Conservation (phyloP, 2,797 vertebrate genomes). For the Xenopus petersii region DNA sequence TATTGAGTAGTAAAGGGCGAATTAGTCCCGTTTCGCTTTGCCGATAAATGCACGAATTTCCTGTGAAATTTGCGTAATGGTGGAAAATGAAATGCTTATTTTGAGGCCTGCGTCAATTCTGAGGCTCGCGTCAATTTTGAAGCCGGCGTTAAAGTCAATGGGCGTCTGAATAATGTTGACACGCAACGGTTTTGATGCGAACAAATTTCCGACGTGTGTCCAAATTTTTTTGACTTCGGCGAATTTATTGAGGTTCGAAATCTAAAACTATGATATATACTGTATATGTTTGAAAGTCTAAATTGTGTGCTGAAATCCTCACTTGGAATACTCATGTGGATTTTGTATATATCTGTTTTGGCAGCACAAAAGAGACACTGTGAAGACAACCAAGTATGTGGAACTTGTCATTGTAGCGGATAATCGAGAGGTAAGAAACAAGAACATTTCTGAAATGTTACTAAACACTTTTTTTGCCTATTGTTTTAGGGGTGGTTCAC, state of each 20-base stretch:
- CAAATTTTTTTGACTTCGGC: background rate
- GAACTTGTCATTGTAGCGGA: slow-evolving; percentile 97
- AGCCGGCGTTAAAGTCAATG: no score
- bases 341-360: slow-evolving; percentile 50
- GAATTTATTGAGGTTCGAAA: slow-evolving; percentile 4
- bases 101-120: no score
- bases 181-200: no score
- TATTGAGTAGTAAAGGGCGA: no score
- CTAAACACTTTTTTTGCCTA: no score
- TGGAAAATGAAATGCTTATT: no score
- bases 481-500: no score
- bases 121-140: no score
- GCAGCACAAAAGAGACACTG: slow-evolving; percentile 86
- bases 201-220: background rate
- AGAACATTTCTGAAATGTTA: background rate
- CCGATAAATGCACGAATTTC: no score
- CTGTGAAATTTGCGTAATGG: no score
- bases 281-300: slow-evolving; percentile 15
- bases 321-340: slow-evolving; percentile 11
- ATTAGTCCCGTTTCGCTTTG: no score
- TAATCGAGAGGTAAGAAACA: slow-evolving; percentile 88
- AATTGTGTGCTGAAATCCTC: background rate
- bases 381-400: slow-evolving; percentile 90
- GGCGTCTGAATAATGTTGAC: no score
- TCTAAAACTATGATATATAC: background rate